phyloP scores from a whole-genome alignment of 2,113 vertebrate genomes.

The Lepus americanus region DNA sequence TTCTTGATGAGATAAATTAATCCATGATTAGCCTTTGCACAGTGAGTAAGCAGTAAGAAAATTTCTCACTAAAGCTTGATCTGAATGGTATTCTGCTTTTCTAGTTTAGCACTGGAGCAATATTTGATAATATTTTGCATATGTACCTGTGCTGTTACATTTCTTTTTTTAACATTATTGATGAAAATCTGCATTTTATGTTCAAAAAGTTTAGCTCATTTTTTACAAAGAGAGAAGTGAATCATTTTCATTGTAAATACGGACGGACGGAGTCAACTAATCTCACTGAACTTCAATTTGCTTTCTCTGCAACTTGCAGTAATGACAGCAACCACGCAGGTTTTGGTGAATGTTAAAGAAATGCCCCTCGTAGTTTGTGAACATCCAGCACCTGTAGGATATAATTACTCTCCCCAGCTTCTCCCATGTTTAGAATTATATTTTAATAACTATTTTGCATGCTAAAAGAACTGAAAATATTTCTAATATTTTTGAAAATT shows the following conservation, averaged over 20 bases:
- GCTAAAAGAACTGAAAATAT: conserved; percentile 3
- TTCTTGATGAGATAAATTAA: conserved; percentile 49
- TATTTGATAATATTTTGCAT: background rate
- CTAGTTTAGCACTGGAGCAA: background rate
- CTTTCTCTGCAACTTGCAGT: background rate
- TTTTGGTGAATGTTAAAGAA: background rate
- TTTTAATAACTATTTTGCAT: background rate
- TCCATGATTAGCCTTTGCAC: conserved; percentile 35
- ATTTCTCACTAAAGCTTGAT: conserved; percentile 16
- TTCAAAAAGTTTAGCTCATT: conserved; percentile 4
- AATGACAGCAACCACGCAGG: background rate
- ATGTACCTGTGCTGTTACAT: background rate
- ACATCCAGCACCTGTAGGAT: background rate
- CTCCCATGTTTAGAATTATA: background rate
- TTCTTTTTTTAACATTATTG: background rate
- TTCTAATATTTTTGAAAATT: background rate
- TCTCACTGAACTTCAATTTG: conserved; percentile 20
- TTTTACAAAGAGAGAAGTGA: conserved; percentile 1
- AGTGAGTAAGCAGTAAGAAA: conserved; percentile 3
- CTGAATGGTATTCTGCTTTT: conserved; percentile 42
- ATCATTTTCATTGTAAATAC: conserved; percentile 27
- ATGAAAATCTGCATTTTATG: background rate
- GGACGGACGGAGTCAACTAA: conserved; percentile 34
- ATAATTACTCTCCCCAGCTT: background rate
- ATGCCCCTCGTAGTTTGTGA: background rate